Conservation (phyloP, 2,113 vertebrate genomes). For the Barnardius zonarius region DNA sequence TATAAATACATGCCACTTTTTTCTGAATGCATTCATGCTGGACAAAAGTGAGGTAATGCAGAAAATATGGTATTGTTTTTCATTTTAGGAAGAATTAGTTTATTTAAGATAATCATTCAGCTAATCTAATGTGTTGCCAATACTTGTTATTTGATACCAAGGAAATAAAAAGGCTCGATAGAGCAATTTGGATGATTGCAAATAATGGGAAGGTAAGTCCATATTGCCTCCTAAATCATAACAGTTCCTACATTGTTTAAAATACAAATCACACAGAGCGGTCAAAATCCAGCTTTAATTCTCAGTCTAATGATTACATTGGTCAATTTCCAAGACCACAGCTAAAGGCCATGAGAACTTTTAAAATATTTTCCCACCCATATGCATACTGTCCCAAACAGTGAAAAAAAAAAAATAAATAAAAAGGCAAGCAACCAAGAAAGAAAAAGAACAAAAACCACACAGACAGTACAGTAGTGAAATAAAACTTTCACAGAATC, state of each 20-base stretch:
- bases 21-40: not conserved
- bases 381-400: not conserved
- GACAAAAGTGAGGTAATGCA: not conserved
- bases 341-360: slow-evolving; percentile 50
- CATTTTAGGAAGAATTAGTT: not conserved
- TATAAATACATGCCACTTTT: not conserved
- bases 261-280: not conserved
- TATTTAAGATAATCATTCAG: not conserved
- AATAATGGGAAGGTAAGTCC: not conserved
- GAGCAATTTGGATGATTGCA: not conserved
- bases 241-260: not conserved
- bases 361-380: slow-evolving; percentile 28
- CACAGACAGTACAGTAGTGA: not conserved
- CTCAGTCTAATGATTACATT: slow-evolving; percentile 39
- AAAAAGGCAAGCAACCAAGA: not conserved
- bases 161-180: not conserved
- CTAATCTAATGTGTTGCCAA: not conserved
- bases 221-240: not conserved
- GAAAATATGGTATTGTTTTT: not conserved
- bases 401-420: not conserved
- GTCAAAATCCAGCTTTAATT: slow-evolving; percentile 35
- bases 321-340: slow-evolving; percentile 34
- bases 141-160: slow-evolving; percentile 26
- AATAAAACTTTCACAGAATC: not conserved
- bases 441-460: not conserved